Evolutionary conservation across 1,140 invertebrate species (phyloP).

Genomic region (Olivierus martensii): DNA sequence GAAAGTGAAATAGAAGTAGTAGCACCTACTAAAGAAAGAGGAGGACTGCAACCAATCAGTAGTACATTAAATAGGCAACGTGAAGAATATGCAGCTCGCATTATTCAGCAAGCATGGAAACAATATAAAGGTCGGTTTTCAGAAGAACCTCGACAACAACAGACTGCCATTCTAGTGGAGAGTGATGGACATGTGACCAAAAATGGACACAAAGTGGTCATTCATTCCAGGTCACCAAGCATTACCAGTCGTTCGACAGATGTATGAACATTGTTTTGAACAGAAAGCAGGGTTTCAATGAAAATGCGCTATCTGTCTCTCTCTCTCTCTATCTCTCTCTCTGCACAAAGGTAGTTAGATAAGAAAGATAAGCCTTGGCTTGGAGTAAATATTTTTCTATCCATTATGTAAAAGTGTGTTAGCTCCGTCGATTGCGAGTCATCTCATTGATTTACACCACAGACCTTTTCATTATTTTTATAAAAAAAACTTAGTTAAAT

Average conservation of each 20-base stretch:
- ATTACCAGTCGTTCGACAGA: slow-evolving; percentile 61
- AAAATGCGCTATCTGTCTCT: too few species aligned
- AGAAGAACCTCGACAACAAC: slow-evolving; percentile 28
- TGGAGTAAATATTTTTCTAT: too few species aligned
- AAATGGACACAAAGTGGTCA: slow-evolving; percentile 75
- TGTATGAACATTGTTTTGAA: slow-evolving; percentile 45
- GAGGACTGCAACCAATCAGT: slow-evolving; percentile 80
- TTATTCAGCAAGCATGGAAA: slow-evolving; percentile 85
- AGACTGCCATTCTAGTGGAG: slow-evolving; percentile 61
- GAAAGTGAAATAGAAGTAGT: slow-evolving; percentile 47
- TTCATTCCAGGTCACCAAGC: slow-evolving; percentile 68
- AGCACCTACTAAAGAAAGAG: slow-evolving; percentile 53
- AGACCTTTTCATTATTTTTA: too few species aligned
- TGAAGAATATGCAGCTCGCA: slow-evolving; percentile 85
- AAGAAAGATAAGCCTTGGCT: too few species aligned
- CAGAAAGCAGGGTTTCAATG: too few species aligned
- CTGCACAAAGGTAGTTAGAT: too few species aligned
- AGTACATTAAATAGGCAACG: slow-evolving; percentile 87
- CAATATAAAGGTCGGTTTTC: slow-evolving; percentile 24
- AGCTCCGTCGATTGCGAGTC: too few species aligned
- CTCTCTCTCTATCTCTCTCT: too few species aligned
- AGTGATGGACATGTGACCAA: slow-evolving; percentile 64
- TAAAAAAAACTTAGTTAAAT: too few species aligned
- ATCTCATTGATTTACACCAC: too few species aligned
- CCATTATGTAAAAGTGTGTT: background rate